Conservation (phyloP, 2,113 vertebrate genomes). For the Zingel zingel region DNA sequence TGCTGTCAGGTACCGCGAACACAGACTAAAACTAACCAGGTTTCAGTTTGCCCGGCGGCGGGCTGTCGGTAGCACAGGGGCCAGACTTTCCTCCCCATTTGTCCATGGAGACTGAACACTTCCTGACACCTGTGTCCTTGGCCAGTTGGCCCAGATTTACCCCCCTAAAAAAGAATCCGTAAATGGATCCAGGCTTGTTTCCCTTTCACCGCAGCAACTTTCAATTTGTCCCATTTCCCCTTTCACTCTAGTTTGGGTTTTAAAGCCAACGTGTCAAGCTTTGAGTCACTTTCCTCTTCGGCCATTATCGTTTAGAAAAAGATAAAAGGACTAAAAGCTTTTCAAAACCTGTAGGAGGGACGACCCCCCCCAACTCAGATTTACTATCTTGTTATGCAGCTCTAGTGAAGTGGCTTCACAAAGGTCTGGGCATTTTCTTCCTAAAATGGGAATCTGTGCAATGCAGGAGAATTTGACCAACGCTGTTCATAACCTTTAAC, state of each 20-base stretch:
- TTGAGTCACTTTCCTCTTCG: conserved; percentile 13
- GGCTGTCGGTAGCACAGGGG: neutral
- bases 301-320: conserved; percentile 4
- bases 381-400: conserved; percentile 47
- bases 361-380: conserved; percentile 32
- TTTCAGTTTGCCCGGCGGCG: neutral
- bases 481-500: conserved; percentile 48
- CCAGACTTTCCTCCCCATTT: conserved; percentile 34
- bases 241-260: conserved; percentile 6
- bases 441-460: conserved; percentile 46
- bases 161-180: neutral
- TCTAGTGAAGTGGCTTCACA: conserved; percentile 30
- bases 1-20: neutral
- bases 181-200: conserved; percentile 19
- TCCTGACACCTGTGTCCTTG: conserved; percentile 76
- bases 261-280: neutral
- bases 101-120: conserved; percentile 31
- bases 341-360: conserved; percentile 20
- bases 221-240: conserved; percentile 26
- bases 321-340: conserved; percentile 37
- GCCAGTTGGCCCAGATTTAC: conserved; percentile 45
- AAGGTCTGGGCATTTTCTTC: conserved; percentile 24
- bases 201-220: conserved; percentile 6
- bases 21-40: neutral
- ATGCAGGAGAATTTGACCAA: neutral